Percentiles rank a stretch among this genome's conserved stretches.
These are phyloP conservation scores for Brachionus koreanus DNA, from an alignment of 1,140 invertebrate genomes.

Conservation along the genomic window DNA sequence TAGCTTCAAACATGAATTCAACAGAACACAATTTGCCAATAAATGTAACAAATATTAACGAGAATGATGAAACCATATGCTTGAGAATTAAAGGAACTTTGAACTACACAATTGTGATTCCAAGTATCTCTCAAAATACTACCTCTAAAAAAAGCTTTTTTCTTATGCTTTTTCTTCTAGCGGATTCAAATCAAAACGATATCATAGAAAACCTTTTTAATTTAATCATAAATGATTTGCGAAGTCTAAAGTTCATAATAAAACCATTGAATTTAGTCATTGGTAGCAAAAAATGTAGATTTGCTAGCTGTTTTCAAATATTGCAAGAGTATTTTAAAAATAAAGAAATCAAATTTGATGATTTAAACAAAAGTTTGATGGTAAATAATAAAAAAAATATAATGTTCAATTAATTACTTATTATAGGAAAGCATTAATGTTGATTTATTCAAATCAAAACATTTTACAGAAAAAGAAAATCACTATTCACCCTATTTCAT, in stretches of 20 bases:
- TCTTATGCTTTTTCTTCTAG: too few species aligned
- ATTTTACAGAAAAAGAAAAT: neutral
- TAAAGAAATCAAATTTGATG: neutral
- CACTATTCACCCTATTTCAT: constrained; percentile 26
- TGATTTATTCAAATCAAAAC: neutral
- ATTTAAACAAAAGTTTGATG: neutral
- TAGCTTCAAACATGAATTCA: neutral
- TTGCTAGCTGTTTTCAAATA: neutral
- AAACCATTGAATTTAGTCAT: neutral
- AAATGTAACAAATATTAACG: neutral
- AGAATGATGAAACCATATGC: neutral
- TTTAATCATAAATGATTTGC: neutral
- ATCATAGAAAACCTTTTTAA: neutral
- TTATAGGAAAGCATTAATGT: neutral
- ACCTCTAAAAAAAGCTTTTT: neutral
- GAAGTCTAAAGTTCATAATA: neutral
- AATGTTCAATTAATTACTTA: neutral
- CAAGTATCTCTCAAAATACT: too few species aligned
- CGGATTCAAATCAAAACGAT: neutral
- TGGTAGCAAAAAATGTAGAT: neutral
- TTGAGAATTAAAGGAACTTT: neutral
- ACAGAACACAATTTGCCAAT: neutral
- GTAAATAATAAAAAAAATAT: neutral
- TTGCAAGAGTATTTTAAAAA: neutral
- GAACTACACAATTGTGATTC: neutral